Evolutionary conservation across 2,888 invertebrate species (phyloP).

Genomic region (Zele albiditarsus): DNA sequence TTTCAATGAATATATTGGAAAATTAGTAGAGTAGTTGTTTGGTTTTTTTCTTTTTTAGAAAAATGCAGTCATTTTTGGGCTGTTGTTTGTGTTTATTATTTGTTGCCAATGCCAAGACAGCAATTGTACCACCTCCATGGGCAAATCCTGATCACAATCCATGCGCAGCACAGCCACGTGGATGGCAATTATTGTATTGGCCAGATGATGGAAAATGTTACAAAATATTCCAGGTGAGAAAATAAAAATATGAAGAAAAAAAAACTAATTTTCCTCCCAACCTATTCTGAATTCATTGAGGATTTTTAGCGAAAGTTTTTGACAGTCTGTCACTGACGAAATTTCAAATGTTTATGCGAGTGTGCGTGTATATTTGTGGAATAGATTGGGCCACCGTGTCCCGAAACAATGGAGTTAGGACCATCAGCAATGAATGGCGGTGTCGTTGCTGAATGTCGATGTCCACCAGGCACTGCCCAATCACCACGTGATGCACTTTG

Average conservation of each 20-base stretch:
- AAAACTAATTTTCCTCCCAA: constrained; percentile 19
- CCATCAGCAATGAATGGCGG: constrained; percentile 77
- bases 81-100: constrained; percentile 57
- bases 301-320: neutral
- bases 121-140: constrained; percentile 89
- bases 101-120: constrained; percentile 72
- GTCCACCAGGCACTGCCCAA: constrained; percentile 86
- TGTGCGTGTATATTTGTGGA: neutral
- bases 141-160: constrained; percentile 87
- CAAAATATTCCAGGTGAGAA: constrained; percentile 84
- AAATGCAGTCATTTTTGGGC: constrained; percentile 53
- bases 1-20: too few species aligned
- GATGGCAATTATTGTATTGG: constrained; percentile 92
- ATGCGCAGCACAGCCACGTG: constrained; percentile 85
- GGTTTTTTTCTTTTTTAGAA: constrained; percentile 54
- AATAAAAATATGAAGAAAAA: constrained; percentile 21
- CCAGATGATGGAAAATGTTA: constrained; percentile 88
- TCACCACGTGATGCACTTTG: constrained; percentile 81
- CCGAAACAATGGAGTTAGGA: constrained; percentile 87
- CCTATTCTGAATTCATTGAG: constrained; percentile 23
- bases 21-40: neutral
- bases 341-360: constrained; percentile 29
- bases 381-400: constrained; percentile 85
- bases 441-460: constrained; percentile 85
- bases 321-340: neutral